Base-by-base conservation (phyloP, 2,797 vertebrate genomes). In the Miichthys miiuy region DNA sequence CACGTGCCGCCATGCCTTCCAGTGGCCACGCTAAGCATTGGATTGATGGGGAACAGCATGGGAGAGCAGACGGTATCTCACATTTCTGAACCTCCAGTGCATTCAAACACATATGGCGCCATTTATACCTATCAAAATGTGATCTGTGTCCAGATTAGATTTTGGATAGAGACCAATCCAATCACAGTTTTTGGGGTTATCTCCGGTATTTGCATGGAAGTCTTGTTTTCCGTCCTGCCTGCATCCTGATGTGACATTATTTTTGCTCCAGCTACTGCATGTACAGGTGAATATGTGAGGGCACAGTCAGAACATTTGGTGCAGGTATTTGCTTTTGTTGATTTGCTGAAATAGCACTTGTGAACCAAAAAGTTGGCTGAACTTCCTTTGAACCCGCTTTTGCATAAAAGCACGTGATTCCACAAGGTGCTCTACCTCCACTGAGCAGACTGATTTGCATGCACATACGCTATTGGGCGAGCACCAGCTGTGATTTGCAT, bases 11-110 rank as follows among this genome's bases (percentile, higher is more conserved):
- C 13, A 6, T 58, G 75, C 52, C 50, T 75, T 52, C 60, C 77
- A 47, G 64, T 61, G 42, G 65, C 64, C 41, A 16, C 3, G 11
- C 68, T 74, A 50, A 80, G 47, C 44, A 16, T 56, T 3, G 64
- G 81, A 79, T 71, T 80, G 83, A 91, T 87, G 72, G 77, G 27
- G 58, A 85, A 69, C 84, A 88, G 77, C 61, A 18, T 25, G 75
- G 30, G 34, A 27, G 44, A 72, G 62, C 77, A 60, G 77, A 60
- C 71, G 17, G 75, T 51, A 54, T 38, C 72, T 70, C 48, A 23
- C 63, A 57, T 65, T 50, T 57, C 62, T 30, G 47, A 67, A 38
- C 25, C 72, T 34, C 48, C 16, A 18, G 48, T 11, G 41, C 58
- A 57, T 38, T 25, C 61, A 58, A 56, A 68, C 44, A 83, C 70